Base-by-base conservation (phyloP, 2,888 invertebrate genomes). In the Macrophya alboannulata region DNA sequence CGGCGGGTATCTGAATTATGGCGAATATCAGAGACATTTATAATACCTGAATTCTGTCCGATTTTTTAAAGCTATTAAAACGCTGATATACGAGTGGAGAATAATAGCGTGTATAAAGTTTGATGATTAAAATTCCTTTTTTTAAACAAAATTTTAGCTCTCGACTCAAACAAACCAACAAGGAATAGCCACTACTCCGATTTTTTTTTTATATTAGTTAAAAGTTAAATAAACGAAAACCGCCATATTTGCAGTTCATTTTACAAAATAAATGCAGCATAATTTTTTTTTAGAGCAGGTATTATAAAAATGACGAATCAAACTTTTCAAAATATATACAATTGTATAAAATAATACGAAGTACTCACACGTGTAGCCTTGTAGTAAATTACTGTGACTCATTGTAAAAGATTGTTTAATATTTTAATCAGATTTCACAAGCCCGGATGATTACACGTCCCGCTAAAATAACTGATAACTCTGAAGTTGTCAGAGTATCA, bases 171-270 rank as follows among this genome's bases (percentile, higher is more conserved):
- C 87, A 89, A 88, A 87, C 85, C 88, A 88, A 86, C 86, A 88
- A 85, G 87, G 87, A 88, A 86, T 87, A 86, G 83, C 84, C 88
- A 88, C 88, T 84, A 86, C 88, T 90, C 90, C 88, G 89, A 86
- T 91, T 88, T 91, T 89, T 91, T 88, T 91, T 89, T 85, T 86
- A 85, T 86, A 82, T 87, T 71, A 85, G 62, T 0, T 86, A 86
- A 31, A 31, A 31, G 3, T 88, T 88, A 92, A 92, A 92, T 92
- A 92, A 92, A 92, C 90, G 92, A 92, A 92, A 92, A 90, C 91
- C 92, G 92, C 92, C 92, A 92, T 92, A 90, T 90, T 91, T 90
- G 90, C 87, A 89, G 90, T 90, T 92, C 91, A 92, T 87, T 91
- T 91, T 88, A 89, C 88, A 76, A 81, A 82, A 79, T 77, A 81